A percentile compares a stretch with the other conserved stretches of the same genome.
Evolutionary conservation across 2,888 invertebrate genomes (phyloP).

Genomic region (Leptarthrus brevirostris): DNA sequence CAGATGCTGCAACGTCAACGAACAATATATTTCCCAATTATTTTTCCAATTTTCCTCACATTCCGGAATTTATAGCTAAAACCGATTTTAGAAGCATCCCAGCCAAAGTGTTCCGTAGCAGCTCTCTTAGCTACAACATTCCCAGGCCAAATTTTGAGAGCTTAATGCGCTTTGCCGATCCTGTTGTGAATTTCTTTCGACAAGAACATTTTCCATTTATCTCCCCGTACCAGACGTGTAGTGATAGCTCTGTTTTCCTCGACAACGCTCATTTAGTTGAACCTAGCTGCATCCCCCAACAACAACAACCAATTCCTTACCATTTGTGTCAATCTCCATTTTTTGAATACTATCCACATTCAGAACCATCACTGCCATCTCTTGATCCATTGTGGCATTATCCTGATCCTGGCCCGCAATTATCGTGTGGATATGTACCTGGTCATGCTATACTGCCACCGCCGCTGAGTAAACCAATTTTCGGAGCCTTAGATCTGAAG

Average conservation of each 20-base stretch:
- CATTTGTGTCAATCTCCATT: slow-evolving; percentile 61
- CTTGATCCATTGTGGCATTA: slow-evolving; percentile 59
- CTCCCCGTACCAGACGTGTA: slow-evolving; percentile 31
- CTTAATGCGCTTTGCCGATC: slow-evolving; percentile 64
- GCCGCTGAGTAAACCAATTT: slow-evolving; percentile 61
- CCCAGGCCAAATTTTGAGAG: slow-evolving; percentile 61
- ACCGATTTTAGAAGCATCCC: slow-evolving; percentile 61
- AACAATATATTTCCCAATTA: slow-evolving; percentile 56
- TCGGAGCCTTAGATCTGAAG: slow-evolving; percentile 61
- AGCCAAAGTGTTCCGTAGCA: slow-evolving; percentile 60
- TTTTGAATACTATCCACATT: slow-evolving; percentile 63
- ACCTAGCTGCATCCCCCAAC: slow-evolving; percentile 4
- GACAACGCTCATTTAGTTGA: slow-evolving; percentile 36
- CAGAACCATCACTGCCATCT: slow-evolving; percentile 64
- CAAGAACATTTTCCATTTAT: slow-evolving; percentile 49
- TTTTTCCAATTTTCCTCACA: slow-evolving; percentile 59
- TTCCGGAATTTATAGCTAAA: slow-evolving; percentile 61
- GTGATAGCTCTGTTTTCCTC: slow-evolving; percentile 44
- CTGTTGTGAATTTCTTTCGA: slow-evolving; percentile 65
- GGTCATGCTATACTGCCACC: slow-evolving; percentile 61
- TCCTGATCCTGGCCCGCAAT: slow-evolving; percentile 58
- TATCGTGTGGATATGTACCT: slow-evolving; percentile 63
- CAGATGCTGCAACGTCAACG: slow-evolving; percentile 57
- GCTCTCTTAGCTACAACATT: slow-evolving; percentile 56
- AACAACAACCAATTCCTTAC: slow-evolving; percentile 46